A percentile compares a stretch with the other conserved stretches of the same genome.
phyloP scores from a whole-genome alignment of 2,113 vertebrate species.

The Ploceus nigricollis region DNA sequence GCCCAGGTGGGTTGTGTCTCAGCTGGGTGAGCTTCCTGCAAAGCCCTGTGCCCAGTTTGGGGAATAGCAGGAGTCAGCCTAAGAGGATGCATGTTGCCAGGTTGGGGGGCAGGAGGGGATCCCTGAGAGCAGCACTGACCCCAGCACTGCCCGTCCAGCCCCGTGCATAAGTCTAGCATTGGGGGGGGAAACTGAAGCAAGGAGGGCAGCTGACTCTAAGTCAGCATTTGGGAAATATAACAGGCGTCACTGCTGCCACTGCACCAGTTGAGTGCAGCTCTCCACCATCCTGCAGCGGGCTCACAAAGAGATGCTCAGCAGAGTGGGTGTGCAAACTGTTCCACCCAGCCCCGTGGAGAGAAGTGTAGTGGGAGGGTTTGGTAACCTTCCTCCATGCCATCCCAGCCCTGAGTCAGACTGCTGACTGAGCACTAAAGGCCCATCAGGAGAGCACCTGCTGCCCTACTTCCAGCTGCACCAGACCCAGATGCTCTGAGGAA shows the following conservation, averaged over 20 bases:
- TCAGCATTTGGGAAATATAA: neutral
- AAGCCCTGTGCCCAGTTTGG: neutral
- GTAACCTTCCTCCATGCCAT: neutral
- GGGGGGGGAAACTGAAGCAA: neutral
- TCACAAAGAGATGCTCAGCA: neutral
- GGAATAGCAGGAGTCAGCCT: neutral
- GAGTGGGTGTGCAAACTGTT: neutral
- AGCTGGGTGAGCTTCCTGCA: neutral
- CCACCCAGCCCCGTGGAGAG: neutral
- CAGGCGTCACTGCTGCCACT: rapidly evolving
- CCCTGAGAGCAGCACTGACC: slow-evolving; percentile 19
- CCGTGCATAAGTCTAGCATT: neutral
- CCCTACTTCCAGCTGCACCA: neutral
- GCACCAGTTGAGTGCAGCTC: neutral
- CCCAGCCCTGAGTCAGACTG: neutral
- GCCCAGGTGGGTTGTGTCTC: neutral
- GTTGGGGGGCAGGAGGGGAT: neutral
- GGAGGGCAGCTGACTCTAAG: neutral
- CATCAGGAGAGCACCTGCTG: neutral
- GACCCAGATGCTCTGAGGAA: neutral
- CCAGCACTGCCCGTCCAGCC: neutral
- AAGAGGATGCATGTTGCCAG: neutral
- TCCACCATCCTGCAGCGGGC: neutral
- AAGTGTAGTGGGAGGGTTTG: neutral
- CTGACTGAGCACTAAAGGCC: neutral